A percentile compares a stretch with the other conserved stretches of the same genome.
Evolutionary conservation across 1,140 invertebrate genomes (phyloP).

Genomic region (Portunus trituberculatus): DNA sequence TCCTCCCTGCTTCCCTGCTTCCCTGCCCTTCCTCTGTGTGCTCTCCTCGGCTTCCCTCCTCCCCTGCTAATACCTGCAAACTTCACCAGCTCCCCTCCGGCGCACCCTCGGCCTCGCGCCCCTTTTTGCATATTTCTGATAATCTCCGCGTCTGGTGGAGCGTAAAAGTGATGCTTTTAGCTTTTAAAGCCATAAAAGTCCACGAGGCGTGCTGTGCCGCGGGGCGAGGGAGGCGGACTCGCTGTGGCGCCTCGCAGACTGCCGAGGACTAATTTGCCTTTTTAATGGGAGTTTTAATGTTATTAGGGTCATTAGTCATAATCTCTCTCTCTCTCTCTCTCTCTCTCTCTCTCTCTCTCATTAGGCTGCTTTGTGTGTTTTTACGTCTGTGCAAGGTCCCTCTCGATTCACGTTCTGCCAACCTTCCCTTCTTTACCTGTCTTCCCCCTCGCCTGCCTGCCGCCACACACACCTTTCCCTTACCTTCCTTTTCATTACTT

Average conservation of each 20-base stretch:
- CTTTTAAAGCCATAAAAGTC: not conserved
- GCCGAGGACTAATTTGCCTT: not conserved
- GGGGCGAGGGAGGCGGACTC: not conserved
- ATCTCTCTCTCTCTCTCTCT: constrained; percentile 19
- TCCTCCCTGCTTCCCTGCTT: not conserved
- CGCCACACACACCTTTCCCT: not conserved
- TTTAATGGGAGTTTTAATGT: constrained; percentile 14
- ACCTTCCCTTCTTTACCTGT: not conserved
- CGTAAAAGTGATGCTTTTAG: constrained; percentile 46
- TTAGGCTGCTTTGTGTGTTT: not conserved
- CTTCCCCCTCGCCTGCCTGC: no score
- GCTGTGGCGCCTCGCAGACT: not conserved
- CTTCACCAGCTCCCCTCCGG: constrained; percentile 36
- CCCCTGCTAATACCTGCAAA: constrained; percentile 57
- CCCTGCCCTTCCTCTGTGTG: not conserved
- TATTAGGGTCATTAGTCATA: constrained; percentile 3
- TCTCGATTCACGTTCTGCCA: not conserved
- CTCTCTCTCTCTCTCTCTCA: not conserved
- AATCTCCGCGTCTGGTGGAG: constrained; percentile 35
- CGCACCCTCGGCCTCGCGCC: constrained; percentile 16
- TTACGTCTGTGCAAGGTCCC: not conserved
- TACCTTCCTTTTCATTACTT: constrained; percentile 17
- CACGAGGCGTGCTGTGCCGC: not conserved
- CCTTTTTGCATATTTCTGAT: constrained; percentile 51
- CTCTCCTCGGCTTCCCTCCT: not conserved